phyloP scores from a whole-genome alignment of 2,888 invertebrate genomes.

The Arctia plantaginis region DNA sequence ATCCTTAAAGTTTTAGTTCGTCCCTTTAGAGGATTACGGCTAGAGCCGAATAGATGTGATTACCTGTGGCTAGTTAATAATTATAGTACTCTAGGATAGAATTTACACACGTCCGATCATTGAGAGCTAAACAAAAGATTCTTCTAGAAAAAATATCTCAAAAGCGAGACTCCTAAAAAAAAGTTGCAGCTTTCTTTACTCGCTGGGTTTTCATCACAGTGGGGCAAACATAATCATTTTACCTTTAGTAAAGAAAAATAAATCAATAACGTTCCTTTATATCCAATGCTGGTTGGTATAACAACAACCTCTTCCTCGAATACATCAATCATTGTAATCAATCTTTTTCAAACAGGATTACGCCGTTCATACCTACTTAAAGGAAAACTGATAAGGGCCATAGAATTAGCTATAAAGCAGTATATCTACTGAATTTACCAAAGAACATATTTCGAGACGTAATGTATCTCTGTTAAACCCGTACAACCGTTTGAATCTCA shows the following conservation, averaged over 20 bases:
- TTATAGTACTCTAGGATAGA: too few relatives aligned
- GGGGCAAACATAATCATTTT: too few relatives aligned
- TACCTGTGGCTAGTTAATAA: too few relatives aligned
- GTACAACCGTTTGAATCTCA: neutral
- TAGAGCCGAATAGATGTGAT: too few relatives aligned
- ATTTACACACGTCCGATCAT: too few relatives aligned
- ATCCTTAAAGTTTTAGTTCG: too few relatives aligned
- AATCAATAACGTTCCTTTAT: neutral
- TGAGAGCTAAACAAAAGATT: too few relatives aligned
- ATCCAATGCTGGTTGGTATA: neutral
- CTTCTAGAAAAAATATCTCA: too few relatives aligned
- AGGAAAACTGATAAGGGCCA: neutral
- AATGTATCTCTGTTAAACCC: slow-evolving; percentile 1
- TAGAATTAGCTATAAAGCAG: neutral
- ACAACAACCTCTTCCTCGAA: neutral
- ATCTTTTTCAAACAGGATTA: neutral
- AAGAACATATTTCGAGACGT: neutral
- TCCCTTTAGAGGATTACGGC: too few relatives aligned
- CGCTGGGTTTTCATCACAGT: too few relatives aligned
- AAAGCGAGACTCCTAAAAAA: too few relatives aligned
- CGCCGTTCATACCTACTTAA: neutral
- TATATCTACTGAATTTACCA: neutral
- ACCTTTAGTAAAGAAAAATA: neutral
- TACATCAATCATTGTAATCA: neutral
- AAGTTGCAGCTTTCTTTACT: too few relatives aligned